phyloP scores from a whole-genome alignment of 2,113 vertebrate genomes.

The Ailurus styani region DNA sequence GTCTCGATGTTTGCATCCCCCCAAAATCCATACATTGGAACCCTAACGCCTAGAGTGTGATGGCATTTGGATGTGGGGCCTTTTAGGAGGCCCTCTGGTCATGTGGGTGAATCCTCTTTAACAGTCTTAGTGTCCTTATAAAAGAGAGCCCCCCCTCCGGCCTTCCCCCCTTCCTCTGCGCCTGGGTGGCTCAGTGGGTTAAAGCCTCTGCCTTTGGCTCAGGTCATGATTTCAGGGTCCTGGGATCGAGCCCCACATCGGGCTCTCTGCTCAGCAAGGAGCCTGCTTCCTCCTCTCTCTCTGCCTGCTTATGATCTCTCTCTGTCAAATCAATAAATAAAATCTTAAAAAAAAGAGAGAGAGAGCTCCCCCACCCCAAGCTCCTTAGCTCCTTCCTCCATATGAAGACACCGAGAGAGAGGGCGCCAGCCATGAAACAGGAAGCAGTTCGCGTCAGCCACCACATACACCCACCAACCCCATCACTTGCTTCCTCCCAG shows the following conservation, averaged over 20 bases:
- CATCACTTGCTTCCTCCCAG: background rate
- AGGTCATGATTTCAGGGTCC: too few species aligned
- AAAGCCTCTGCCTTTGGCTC: too few species aligned
- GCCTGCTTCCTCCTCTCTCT: too few species aligned
- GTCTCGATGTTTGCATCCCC: background rate
- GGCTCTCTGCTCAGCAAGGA: too few species aligned
- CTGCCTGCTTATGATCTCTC: too few species aligned
- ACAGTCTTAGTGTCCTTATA: background rate
- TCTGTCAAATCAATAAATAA: too few species aligned
- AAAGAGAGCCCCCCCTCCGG: background rate
- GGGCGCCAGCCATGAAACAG: background rate
- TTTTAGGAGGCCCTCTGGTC: background rate
- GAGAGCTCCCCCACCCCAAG: background rate
- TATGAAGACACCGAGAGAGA: background rate
- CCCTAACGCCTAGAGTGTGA: background rate
- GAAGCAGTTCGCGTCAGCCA: background rate
- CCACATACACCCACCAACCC: background rate
- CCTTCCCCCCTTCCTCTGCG: too few species aligned
- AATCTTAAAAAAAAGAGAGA: too few species aligned
- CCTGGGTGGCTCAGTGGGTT: too few species aligned
- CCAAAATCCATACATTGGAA: background rate
- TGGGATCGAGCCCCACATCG: too few species aligned
- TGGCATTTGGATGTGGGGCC: background rate
- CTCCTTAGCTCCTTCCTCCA: background rate
- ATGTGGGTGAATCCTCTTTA: background rate